phyloP scores from a whole-genome alignment of 2,113 vertebrate genomes.

The Anas platyrhynchos region DNA sequence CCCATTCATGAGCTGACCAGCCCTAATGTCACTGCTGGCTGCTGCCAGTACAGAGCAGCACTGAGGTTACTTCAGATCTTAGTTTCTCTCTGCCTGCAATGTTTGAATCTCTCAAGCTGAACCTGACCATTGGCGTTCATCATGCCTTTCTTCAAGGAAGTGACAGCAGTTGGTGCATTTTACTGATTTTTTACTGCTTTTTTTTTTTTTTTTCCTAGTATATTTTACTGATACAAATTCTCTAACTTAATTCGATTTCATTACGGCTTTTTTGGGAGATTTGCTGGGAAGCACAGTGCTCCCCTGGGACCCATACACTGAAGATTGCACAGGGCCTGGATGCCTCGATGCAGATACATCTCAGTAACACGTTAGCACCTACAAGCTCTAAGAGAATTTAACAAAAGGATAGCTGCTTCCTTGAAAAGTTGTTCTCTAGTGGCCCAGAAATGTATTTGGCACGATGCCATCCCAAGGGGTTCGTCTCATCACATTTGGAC shows the following conservation, averaged over 20 bases:
- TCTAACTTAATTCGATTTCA: not conserved
- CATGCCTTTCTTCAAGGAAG: not conserved
- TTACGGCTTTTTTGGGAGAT: not conserved
- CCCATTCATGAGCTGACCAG: not conserved
- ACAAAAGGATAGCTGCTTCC: not conserved
- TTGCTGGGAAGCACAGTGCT: not conserved
- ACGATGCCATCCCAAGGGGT: not conserved
- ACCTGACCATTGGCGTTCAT: not conserved
- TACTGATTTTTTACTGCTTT: too few species aligned
- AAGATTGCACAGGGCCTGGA: not conserved
- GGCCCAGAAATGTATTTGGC: not conserved
- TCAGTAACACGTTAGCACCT: not conserved
- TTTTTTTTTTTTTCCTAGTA: too few species aligned
- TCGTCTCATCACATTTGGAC: not conserved
- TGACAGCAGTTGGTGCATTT: not conserved
- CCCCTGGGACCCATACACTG: not conserved
- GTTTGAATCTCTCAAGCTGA: not conserved
- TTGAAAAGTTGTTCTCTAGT: not conserved
- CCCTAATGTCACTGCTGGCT: not conserved
- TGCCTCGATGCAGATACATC: not conserved
- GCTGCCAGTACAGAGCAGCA: not conserved
- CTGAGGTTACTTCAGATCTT: not conserved
- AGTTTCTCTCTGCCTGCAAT: not conserved
- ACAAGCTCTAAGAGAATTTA: not conserved
- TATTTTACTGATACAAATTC: not conserved